Evolutionary conservation across 2,113 vertebrate species (phyloP).

Genomic region (Xyliphius kryptos): DNA sequence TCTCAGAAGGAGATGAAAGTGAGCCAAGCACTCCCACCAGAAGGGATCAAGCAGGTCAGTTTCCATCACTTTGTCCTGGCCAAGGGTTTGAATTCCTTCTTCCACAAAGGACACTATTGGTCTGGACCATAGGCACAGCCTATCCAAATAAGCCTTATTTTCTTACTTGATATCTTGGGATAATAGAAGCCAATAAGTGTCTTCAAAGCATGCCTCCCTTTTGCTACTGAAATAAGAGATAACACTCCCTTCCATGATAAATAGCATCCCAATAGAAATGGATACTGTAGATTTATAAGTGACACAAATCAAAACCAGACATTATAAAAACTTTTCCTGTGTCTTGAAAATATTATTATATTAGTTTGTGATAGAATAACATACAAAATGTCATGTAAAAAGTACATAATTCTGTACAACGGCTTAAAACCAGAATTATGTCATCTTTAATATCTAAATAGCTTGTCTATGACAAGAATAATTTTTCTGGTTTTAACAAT

Average conservation of each 20-base stretch:
- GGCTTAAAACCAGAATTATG: too few species aligned
- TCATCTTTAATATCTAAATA: too few species aligned
- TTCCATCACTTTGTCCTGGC: slow-evolving; percentile 68
- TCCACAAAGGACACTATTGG: slow-evolving; percentile 66
- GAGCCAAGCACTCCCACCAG: slow-evolving; percentile 53
- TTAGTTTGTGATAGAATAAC: too few species aligned
- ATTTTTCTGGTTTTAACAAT: slow-evolving; percentile 62
- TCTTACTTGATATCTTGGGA: slow-evolving; percentile 65
- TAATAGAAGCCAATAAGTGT: slow-evolving; percentile 67
- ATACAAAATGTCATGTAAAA: too few species aligned
- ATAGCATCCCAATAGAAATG: slow-evolving; percentile 64
- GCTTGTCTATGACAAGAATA: too few species aligned
- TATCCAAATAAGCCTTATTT: slow-evolving; percentile 52
- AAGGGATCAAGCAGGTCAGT: slow-evolving; percentile 73
- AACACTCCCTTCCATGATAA: slow-evolving; percentile 57
- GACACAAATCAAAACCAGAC: slow-evolving; percentile 45
- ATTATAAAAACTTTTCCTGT: slow-evolving; percentile 57
- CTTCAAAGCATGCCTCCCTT: slow-evolving; percentile 64
- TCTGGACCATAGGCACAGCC: slow-evolving; percentile 51
- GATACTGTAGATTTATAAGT: slow-evolving; percentile 57
- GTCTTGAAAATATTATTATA: too few species aligned
- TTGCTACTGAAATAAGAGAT: slow-evolving; percentile 63
- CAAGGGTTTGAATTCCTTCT: slow-evolving; percentile 64
- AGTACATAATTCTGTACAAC: too few species aligned
- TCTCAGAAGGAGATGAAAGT: slow-evolving; percentile 68